A percentile compares a stretch with the other conserved stretches of the same genome.
These are phyloP conservation scores for Aphrophora alni DNA, from an alignment of 2,888 invertebrate species.

Conservation along the genomic window DNA sequence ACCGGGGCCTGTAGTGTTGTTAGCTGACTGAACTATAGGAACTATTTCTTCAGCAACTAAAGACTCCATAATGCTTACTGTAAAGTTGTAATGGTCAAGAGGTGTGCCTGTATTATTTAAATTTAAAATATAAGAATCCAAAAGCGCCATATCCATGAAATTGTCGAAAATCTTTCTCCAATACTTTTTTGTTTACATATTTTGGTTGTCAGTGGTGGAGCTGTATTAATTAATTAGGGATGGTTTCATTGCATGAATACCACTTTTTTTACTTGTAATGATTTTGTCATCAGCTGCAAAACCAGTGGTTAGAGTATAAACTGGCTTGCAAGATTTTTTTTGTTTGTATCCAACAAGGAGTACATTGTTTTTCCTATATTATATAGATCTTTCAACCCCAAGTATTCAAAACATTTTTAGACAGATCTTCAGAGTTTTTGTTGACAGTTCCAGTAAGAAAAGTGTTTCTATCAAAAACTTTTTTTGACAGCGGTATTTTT, in stretches of 20 bases:
- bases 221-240: constrained; percentile 29
- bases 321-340: constrained; percentile 27
- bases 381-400: not conserved
- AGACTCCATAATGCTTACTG: constrained; percentile 17
- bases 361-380: constrained; percentile 19
- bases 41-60: constrained; percentile 4
- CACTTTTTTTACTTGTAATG: constrained; percentile 26
- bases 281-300: constrained; percentile 21
- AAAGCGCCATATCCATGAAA: not conserved
- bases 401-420: constrained; percentile 24
- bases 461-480: constrained; percentile 14
- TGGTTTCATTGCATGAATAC: constrained; percentile 22
- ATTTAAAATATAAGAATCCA: constrained; percentile 11
- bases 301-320: constrained; percentile 21
- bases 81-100: not conserved
- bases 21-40: too few relatives aligned
- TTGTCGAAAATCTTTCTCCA: constrained; percentile 26
- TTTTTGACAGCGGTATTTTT: constrained; percentile 18
- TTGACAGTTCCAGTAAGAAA: constrained; percentile 30
- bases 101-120: constrained; percentile 15
- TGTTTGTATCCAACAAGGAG: constrained; percentile 31
- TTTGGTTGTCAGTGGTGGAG: not conserved
- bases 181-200: constrained; percentile 22
- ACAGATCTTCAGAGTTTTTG: constrained; percentile 30
- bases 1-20: too few relatives aligned